A percentile compares a stretch with the other conserved stretches of the same genome.
Conservation (phyloP, 2,888 invertebrate genomes). For the Stenichneumon culpator region DNA sequence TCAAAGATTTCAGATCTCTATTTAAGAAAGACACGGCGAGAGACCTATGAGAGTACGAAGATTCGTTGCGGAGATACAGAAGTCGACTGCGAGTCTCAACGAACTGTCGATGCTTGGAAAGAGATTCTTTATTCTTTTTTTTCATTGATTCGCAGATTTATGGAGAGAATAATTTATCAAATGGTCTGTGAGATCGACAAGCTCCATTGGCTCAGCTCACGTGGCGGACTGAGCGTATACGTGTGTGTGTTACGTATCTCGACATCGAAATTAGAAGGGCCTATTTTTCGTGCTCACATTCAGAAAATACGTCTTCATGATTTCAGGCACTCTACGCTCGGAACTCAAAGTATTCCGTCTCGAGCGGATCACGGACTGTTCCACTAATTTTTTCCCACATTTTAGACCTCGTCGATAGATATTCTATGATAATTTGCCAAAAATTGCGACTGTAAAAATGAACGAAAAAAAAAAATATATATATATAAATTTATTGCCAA, state of each 20-base stretch:
- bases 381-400: background rate
- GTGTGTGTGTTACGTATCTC: background rate
- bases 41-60: constrained; percentile 37
- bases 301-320: background rate
- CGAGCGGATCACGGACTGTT: too few relatives aligned
- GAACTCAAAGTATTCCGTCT: background rate
- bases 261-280: background rate
- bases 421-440: too few relatives aligned
- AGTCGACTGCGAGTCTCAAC: constrained; percentile 22
- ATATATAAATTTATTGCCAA: too few relatives aligned
- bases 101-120: background rate
- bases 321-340: background rate
- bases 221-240: background rate
- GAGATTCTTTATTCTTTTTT: constrained; percentile 6
- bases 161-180: constrained; percentile 58
- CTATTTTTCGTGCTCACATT: background rate
- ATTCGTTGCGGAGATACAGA: constrained; percentile 43
- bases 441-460: too few relatives aligned
- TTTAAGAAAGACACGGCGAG: constrained; percentile 47
- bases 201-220: background rate
- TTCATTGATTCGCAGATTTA: constrained; percentile 44
- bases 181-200: constrained; percentile 38
- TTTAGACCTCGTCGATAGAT: too few relatives aligned
- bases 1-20: constrained; percentile 61
- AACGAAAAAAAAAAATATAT: too few relatives aligned